Evolutionary conservation across 2,113 vertebrate genomes (phyloP), one percentile per base, ranked within the genome.

Genomic region (Aleadryas rufinucha): DNA sequence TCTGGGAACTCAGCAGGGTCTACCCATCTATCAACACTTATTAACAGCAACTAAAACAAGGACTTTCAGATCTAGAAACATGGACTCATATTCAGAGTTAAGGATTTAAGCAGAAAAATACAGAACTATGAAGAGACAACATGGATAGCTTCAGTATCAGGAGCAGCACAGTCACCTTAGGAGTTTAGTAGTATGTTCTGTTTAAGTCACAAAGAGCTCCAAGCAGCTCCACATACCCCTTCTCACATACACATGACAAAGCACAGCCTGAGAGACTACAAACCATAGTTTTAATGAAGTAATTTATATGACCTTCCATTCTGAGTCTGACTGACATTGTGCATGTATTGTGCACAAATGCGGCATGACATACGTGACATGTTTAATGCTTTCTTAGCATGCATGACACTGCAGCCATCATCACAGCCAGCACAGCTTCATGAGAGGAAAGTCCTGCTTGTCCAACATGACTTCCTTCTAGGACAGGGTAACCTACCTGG

Each of bases 401-500:
- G n/a, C 56, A 72, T 31, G 14, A 57, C 18, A 72, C 15, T 1
- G 1, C 57, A 57, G 44, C 50, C 42, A 35, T 16, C 0, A 0
- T 37, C 66, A 80, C 14, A 88, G 27, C 21, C 35, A 49, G 64
- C 12, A 54, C 2, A 20, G 22, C 7, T 72, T 65, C 37, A 57
- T 19, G 35, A 72, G 26, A 37, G 17, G 6, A 7, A 72, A 57
- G 22, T 80, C 27, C 15, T 57, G 31, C 2, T 13, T 9, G 15
- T 23, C 35, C 27, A 35, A 16, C 18, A 26, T 37, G 31, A 71
- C 37, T 23, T 37, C 15, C 10, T 63, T 50, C 37, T 28, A 72
- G 12, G 17, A 35, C 20, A 87, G 42, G 11, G 21, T 35, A 47
- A 84, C 13, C 5, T 26, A 75, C 10, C 5, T 13, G 7, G 21